Percentiles rank a stretch among this genome's conserved stretches.
Evolutionary conservation across 2,888 invertebrate species (phyloP).

Genomic region (Ochropacha duplaris): DNA sequence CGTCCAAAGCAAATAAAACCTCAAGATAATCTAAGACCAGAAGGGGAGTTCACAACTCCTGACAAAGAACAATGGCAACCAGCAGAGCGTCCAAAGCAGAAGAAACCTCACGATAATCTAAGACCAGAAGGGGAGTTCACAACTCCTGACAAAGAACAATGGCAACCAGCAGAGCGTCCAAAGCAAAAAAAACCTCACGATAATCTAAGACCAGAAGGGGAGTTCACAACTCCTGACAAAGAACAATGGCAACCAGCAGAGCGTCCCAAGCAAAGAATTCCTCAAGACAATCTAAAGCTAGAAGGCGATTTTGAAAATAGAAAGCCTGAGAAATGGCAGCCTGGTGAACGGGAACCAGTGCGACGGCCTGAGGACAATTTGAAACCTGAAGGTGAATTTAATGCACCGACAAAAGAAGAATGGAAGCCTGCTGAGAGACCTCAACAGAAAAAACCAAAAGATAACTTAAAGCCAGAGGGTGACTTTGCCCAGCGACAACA

Average conservation of each 20-base stretch:
- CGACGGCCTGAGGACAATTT: slow-evolving; percentile 80
- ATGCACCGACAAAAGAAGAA: slow-evolving; percentile 68
- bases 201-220: slow-evolving; percentile 76
- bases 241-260: slow-evolving; percentile 78
- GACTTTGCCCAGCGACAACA: slow-evolving; percentile 69
- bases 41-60: slow-evolving; percentile 69
- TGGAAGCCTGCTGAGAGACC: slow-evolving; percentile 74
- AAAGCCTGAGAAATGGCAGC: slow-evolving; percentile 65
- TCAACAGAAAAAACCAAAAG: slow-evolving; percentile 65
- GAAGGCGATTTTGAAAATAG: slow-evolving; percentile 80
- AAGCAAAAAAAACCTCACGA: slow-evolving; percentile 59
- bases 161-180: slow-evolving; percentile 75
- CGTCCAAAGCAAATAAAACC: too few relatives aligned
- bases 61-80: slow-evolving; percentile 57
- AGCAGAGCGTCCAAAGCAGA: slow-evolving; percentile 71
- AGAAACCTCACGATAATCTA: slow-evolving; percentile 64
- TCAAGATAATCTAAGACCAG: too few relatives aligned
- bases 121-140: slow-evolving; percentile 65
- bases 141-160: slow-evolving; percentile 44
- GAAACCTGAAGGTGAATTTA: slow-evolving; percentile 78
- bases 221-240: slow-evolving; percentile 60
- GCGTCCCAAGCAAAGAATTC: slow-evolving; percentile 76
- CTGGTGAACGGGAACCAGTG: slow-evolving; percentile 53
- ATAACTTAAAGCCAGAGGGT: slow-evolving; percentile 82
- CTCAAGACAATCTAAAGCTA: slow-evolving; percentile 80